Evolutionary conservation across 2,797 vertebrate species (phyloP).

Genomic region (Bovichtus diacanthus): DNA sequence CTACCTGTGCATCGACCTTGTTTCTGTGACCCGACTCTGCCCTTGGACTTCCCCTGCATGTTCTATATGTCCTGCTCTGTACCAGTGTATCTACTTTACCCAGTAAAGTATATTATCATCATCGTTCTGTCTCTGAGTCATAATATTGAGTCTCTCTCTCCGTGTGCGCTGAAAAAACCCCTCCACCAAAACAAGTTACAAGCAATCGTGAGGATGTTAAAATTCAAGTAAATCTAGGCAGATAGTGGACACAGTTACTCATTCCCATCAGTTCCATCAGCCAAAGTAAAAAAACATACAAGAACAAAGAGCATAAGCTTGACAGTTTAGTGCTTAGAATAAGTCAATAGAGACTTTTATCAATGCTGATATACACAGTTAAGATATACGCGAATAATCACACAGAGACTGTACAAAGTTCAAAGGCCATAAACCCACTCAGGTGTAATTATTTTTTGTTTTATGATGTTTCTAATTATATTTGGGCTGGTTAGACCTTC

Average conservation of each 20-base stretch:
- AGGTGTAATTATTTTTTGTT: no score
- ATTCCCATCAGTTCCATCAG: background rate
- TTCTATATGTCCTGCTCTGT: no score
- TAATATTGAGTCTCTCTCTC: no score
- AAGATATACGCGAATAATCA: background rate
- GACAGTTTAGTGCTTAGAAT: background rate
- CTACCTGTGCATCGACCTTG: no score
- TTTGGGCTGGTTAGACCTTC: background rate
- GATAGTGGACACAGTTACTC: background rate
- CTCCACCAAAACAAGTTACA: background rate
- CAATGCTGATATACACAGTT: background rate
- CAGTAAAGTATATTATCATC: no score
- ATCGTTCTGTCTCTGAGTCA: no score
- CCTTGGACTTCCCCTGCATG: no score
- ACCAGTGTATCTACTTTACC: no score
- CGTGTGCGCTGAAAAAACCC: no score
- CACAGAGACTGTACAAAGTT: background rate
- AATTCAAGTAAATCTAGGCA: background rate
- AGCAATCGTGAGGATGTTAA: background rate
- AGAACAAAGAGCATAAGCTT: background rate
- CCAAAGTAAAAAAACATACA: background rate
- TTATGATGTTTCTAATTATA: background rate
- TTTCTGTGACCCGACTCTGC: no score
- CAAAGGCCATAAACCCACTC: background rate
- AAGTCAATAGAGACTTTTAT: background rate